Percentiles rank a stretch among this genome's conserved stretches.
These are phyloP conservation scores for Protonibea diacanthus DNA, from an alignment of 2,797 vertebrate genomes.

Conservation along the genomic window DNA sequence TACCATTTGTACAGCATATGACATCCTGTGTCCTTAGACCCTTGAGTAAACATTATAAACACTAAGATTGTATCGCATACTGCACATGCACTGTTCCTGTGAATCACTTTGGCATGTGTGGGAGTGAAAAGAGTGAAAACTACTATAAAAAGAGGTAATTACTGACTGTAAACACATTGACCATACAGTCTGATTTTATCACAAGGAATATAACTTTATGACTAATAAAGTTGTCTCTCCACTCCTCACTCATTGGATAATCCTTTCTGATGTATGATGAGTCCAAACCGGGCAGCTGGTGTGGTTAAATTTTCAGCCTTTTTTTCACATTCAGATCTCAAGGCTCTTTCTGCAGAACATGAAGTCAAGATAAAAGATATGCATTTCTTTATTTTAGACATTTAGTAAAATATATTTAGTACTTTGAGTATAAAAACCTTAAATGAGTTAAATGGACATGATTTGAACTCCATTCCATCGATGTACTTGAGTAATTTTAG, in stretches of 20 bases:
- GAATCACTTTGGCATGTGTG: not conserved
- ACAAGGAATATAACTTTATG: not conserved
- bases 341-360: not conserved
- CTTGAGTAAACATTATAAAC: too few relatives aligned
- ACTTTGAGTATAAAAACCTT: not conserved
- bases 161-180: not conserved
- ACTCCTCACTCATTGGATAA: not conserved
- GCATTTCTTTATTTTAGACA: not conserved
- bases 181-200: not conserved
- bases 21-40: too few relatives aligned
- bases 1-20: too few relatives aligned
- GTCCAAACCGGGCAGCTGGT: not conserved
- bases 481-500: conserved; percentile 9
- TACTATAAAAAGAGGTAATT: too few relatives aligned
- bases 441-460: not conserved
- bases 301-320: not conserved
- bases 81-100: not conserved
- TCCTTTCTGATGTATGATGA: not conserved
- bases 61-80: too few relatives aligned
- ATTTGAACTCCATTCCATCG: too few relatives aligned
- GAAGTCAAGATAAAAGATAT: not conserved
- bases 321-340: conserved; percentile 24
- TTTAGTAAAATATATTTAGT: not conserved
- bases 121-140: too few relatives aligned
- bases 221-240: not conserved